Evolutionary conservation across 2,888 invertebrate species (phyloP).

Genomic region (Sthenelais limicola): DNA sequence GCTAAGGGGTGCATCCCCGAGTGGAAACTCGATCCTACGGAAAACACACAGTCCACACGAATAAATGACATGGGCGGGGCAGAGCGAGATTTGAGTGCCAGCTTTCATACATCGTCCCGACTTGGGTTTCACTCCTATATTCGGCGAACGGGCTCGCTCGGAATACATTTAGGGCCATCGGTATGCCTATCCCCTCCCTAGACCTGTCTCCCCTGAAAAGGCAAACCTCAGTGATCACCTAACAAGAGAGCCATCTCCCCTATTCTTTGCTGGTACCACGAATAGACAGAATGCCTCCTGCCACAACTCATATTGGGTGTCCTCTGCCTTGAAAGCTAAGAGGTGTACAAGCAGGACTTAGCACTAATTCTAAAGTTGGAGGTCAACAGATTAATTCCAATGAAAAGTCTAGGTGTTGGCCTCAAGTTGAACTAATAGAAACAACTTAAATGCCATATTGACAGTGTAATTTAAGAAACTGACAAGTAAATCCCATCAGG

Average conservation of each 20-base stretch:
- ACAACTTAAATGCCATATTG: too few relatives aligned
- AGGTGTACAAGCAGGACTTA: background rate
- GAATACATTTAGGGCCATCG: conserved; percentile 21
- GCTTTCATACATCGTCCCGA: background rate
- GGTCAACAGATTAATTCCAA: conserved; percentile 34
- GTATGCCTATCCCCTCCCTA: too few relatives aligned
- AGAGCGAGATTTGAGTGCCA: conserved; percentile 18
- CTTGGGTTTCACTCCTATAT: conserved; percentile 22
- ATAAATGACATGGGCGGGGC: conserved; percentile 38
- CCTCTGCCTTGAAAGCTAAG: conserved; percentile 16
- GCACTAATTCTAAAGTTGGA: background rate
- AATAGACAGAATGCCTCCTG: too few relatives aligned
- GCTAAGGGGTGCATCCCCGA: conserved; percentile 4
- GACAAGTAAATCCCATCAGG: too few relatives aligned
- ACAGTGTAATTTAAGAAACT: too few relatives aligned
- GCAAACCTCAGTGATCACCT: too few relatives aligned
- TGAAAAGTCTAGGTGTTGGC: too few relatives aligned
- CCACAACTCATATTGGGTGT: conserved; percentile 9
- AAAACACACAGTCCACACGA: conserved; percentile 34
- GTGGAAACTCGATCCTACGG: conserved; percentile 30
- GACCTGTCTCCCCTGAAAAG: too few relatives aligned
- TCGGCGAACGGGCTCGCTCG: background rate
- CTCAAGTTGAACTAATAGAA: too few relatives aligned
- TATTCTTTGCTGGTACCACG: too few relatives aligned
- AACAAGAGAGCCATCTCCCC: too few relatives aligned